These are phyloP conservation scores for Eriocheir sinensis DNA, from an alignment of 1,140 invertebrate genomes.

Conservation along the genomic window DNA sequence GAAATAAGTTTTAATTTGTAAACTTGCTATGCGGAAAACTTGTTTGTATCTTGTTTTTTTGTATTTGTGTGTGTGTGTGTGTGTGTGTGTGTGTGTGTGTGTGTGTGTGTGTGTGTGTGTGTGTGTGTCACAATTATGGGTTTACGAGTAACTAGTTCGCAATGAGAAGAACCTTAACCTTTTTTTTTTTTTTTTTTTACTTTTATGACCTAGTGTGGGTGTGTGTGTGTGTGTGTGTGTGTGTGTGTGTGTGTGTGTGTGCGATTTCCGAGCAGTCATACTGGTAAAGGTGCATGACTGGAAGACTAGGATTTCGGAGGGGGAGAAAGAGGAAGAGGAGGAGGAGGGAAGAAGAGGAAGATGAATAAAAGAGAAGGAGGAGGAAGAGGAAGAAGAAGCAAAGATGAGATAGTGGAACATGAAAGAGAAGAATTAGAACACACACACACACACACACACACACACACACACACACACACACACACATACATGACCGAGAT, in stretches of 20 bases:
- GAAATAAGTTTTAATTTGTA: not conserved
- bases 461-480: constrained; percentile 44
- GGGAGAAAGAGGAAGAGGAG: not conserved
- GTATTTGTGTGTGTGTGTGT: constrained; percentile 33
- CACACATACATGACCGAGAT: not conserved
- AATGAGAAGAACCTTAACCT: too few relatives aligned
- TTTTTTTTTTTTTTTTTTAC: too few relatives aligned
- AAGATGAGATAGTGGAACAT: too few relatives aligned
- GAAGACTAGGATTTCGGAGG: not conserved
- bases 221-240: constrained; percentile 43
- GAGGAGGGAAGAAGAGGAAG: constrained; percentile 4
- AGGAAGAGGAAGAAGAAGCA: too few relatives aligned
- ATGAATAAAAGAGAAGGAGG: too few relatives aligned
- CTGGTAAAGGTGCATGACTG: constrained; percentile 26
- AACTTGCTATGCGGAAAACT: not conserved
- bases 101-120: not conserved
- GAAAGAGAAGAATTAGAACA: not conserved
- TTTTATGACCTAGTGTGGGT: too few relatives aligned
- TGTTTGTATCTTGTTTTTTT: not conserved
- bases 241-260: constrained; percentile 22
- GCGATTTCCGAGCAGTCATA: not conserved
- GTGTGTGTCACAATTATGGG: too few relatives aligned
- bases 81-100: constrained; percentile 31
- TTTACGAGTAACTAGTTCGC: too few relatives aligned
- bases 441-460: constrained; percentile 32